These are phyloP conservation scores for Patagioenas fasciata DNA, from an alignment of 2,113 vertebrate genomes.

Conservation along the genomic window DNA sequence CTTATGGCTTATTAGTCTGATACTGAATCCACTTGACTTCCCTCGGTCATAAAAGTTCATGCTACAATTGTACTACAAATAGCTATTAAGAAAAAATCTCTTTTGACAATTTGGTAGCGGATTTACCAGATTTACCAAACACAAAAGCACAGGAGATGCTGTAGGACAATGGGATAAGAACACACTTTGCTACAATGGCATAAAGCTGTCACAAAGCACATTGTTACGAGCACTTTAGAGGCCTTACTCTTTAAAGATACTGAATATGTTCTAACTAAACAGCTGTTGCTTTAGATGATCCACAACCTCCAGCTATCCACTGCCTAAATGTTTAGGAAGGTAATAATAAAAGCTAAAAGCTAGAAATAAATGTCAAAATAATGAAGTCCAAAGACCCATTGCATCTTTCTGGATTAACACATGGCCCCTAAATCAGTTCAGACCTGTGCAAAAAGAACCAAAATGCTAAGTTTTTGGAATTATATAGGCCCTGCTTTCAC, in stretches of 20 bases:
- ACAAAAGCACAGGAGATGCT: not conserved
- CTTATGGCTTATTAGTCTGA: not conserved
- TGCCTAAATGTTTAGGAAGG: not conserved
- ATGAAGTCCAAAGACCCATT: not conserved
- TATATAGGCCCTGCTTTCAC: not conserved
- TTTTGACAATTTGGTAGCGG: not conserved
- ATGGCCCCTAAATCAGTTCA: not conserved
- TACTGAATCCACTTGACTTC: not conserved
- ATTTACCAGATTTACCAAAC: not conserved
- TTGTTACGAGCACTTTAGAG: not conserved
- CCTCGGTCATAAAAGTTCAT: not conserved
- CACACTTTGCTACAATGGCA: not conserved
- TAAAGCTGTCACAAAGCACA: not conserved
- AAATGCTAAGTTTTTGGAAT: fast-evolving
- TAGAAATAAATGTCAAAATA: not conserved
- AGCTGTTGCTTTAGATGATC: not conserved
- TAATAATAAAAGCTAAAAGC: not conserved
- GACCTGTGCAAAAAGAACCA: not conserved
- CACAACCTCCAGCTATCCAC: not conserved
- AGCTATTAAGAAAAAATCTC: not conserved
- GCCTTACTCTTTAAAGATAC: not conserved
- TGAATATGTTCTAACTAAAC: not conserved
- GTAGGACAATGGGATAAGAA: not conserved
- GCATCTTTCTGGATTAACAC: not conserved
- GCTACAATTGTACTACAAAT: fast-evolving